Base-by-base conservation (phyloP, 2,797 vertebrate species). In the Schizothorax lantsangensis region DNA sequence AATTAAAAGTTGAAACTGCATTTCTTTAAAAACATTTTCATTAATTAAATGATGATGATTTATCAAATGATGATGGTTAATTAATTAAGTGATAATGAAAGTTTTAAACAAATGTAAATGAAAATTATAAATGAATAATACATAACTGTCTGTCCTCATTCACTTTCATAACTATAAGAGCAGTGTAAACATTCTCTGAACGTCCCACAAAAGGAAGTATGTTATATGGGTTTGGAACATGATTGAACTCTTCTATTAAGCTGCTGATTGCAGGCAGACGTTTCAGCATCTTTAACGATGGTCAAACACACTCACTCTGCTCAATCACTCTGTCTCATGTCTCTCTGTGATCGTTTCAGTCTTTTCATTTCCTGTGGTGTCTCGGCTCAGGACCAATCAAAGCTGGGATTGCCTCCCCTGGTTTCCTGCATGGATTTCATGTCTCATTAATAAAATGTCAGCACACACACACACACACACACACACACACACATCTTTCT, bases 341-440 rank as follows among this genome's bases (percentile, higher is more conserved):
- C 38, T 62, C 52, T 83, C 66, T 59, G 7, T 23, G 45, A 11
- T 73, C 30, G 3, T 52, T 87, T 62, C 26, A 66, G 57, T 73
- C 75, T 33, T 30, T 84, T 84, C 68, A 74, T 57, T 73, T 80
- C 81, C 71, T 71, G 54, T 38, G 21, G 40, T 19, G 72, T 84
- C 83, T 84, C 40, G 21, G 26, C 43, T 84, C 38, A 49, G 62
- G 75, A 80, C 66, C 81, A 80, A 66, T 87, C 68, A 75, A 72
- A 73, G 68, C 83, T 66, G 45, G 14, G n/a, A 81, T 52, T 84
- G 69, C 69, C 68, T 84, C 57, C 52, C 21, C n/a, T 43, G 86
- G 69, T 74, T 80, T 72, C 66, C 82, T 68, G 57, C 86, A 81
- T 84, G 82, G 82, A 72, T 74, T 84, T 87, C 69, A 68, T 33